These are phyloP conservation scores for Carapus acus DNA, from an alignment of 2,797 vertebrate species.

Conservation along the genomic window DNA sequence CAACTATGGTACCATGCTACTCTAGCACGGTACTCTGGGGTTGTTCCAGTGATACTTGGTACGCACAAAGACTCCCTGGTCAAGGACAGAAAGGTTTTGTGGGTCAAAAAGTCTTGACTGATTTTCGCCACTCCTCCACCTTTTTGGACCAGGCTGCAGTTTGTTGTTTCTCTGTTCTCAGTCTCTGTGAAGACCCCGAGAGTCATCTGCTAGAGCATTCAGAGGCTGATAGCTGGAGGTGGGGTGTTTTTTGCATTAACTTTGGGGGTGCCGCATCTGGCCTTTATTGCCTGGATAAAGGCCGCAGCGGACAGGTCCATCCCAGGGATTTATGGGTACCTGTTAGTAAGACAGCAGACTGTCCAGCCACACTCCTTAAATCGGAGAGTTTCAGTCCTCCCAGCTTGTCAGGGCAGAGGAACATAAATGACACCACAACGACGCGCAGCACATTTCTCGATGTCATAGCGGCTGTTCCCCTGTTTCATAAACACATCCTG, in stretches of 20 bases:
- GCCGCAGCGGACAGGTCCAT: conserved; percentile 32
- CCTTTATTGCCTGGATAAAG: conserved; percentile 56
- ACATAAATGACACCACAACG: no score
- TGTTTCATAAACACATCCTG: no score
- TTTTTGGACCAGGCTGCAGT: background rate
- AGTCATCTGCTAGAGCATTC: conserved; percentile 39
- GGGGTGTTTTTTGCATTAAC: conserved; percentile 36
- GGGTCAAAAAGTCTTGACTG: no score
- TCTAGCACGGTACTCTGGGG: no score
- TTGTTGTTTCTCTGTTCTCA: conserved; percentile 1
- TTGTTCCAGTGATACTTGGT: no score
- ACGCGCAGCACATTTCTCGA: no score
- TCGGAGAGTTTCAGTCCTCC: conserved; percentile 11
- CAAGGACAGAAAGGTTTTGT: no score
- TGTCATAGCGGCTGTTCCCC: no score
- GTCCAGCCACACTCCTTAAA: conserved; percentile 7
- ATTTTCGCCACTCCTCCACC: no score
- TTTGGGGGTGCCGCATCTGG: conserved; percentile 52
- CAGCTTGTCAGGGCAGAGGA: conserved; percentile 12
- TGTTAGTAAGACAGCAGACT: conserved; percentile 31
- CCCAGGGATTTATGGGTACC: conserved; percentile 47
- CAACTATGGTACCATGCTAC: no score
- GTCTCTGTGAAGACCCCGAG: background rate
- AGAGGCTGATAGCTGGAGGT: conserved; percentile 22
- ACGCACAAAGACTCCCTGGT: no score